A percentile compares a stretch with the other conserved stretches of the same genome.
phyloP scores from a whole-genome alignment of 2,888 invertebrate genomes.

The Cylindroiulus punctatus region DNA sequence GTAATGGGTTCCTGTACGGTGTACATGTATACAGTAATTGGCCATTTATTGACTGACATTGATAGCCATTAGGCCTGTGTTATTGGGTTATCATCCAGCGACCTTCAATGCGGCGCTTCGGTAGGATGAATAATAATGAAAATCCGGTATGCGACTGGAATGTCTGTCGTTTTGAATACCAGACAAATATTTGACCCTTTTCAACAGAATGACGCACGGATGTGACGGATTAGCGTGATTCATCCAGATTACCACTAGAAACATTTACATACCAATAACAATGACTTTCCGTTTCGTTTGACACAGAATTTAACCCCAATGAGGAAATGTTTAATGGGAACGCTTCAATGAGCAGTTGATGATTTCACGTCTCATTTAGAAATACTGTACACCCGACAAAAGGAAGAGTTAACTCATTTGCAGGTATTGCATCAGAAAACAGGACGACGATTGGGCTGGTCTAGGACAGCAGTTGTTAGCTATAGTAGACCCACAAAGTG shows the following conservation, averaged over 20 bases:
- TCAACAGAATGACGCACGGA: neutral
- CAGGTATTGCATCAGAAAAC: slow-evolving; percentile 36
- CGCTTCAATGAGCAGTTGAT: neutral
- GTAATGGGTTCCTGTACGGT: too few species aligned
- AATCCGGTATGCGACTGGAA: slow-evolving; percentile 29
- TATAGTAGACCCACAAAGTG: too few species aligned
- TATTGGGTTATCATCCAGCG: neutral
- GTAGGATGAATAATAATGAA: neutral
- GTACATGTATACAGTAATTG: neutral
- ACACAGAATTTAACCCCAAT: slow-evolving; percentile 19
- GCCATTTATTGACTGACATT: neutral
- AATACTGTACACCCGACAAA: neutral
- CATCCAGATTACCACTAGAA: slow-evolving; percentile 5
- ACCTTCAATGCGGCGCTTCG: neutral
- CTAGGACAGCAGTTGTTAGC: neutral
- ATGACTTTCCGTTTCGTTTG: slow-evolving; percentile 22
- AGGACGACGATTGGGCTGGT: neutral
- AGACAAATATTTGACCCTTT: slow-evolving; percentile 26
- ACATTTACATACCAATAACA: neutral
- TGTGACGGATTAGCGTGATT: neutral
- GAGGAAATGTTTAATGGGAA: slow-evolving; percentile 2
- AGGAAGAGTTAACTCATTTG: neutral
- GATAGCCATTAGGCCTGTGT: neutral
- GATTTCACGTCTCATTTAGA: neutral
- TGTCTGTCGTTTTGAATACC: slow-evolving; percentile 37